phyloP scores from a whole-genome alignment of 2,113 vertebrate species.

The Lepus europaeus region DNA sequence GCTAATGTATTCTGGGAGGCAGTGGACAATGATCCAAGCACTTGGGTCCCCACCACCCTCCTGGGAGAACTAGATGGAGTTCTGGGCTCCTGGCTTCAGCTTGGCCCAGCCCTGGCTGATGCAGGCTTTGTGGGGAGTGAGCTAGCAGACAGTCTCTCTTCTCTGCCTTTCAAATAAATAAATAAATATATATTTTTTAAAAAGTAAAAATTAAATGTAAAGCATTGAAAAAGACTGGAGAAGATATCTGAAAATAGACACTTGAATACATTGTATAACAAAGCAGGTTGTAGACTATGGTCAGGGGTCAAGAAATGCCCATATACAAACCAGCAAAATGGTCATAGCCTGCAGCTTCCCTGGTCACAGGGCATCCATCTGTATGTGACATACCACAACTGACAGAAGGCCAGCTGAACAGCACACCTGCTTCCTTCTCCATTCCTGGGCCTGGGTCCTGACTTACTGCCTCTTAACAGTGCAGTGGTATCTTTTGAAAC shows the following conservation, averaged over 20 bases:
- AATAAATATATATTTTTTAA: too few relatives aligned
- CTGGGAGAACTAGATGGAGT: too few relatives aligned
- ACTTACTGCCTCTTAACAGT: background rate
- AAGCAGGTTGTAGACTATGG: background rate
- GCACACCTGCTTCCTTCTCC: background rate
- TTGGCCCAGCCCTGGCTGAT: too few relatives aligned
- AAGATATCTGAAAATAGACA: background rate
- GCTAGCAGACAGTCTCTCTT: too few relatives aligned
- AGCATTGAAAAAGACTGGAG: background rate
- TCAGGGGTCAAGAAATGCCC: background rate
- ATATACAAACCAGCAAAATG: background rate
- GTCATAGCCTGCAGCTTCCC: background rate
- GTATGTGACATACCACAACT: background rate
- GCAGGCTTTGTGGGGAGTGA: too few relatives aligned
- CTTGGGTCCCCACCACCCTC: too few relatives aligned
- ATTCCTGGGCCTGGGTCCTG: background rate
- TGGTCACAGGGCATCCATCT: background rate
- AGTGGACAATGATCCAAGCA: too few relatives aligned
- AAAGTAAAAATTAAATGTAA: background rate
- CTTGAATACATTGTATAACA: background rate
- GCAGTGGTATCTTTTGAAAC: background rate
- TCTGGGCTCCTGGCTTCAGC: too few relatives aligned
- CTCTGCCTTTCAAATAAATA: too few relatives aligned
- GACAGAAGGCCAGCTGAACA: background rate
- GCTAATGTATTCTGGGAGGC: too few relatives aligned